Evolutionary conservation across 2,888 invertebrate species (phyloP), one percentile per base, ranked within the genome.

Genomic region (Zaprionus obscuricornis): DNA sequence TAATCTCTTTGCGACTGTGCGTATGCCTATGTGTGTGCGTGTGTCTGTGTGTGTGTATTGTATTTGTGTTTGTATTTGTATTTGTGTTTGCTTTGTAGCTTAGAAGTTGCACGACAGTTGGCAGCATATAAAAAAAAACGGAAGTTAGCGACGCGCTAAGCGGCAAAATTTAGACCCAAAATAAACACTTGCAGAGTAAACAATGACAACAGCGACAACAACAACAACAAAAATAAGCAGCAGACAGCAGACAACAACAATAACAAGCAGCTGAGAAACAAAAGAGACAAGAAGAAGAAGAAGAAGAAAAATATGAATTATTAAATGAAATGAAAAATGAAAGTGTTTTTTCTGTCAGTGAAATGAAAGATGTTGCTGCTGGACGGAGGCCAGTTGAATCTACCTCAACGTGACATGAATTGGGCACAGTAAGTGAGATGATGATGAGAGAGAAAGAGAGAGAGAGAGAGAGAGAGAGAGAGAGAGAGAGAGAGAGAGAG

Each of bases 261-360:
- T 43, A 66, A 40, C 60, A 43, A 60, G 57, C 47, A 36, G 66
- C 66, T 69, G 70, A 64, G 70, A 68, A 69, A 68, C 43, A 65
- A 66, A 31, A 60, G 62, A 56, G 60, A 47, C 59, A 49, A 58
- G 47, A 42, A 31, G 54, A 54, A 50, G 43, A 37, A 50, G 45
- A 47, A 46, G 40, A 65, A 56, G 57, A 57, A 47, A 72, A 58
- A 59, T 69, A 77, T 78, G 78, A 78, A 78, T 84, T 84, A 77
- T 83, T 77, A 76, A 77, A 81, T 81, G 60, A 77, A 74, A 78
- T 83, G 74, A 81, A 78, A 78, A 78, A 78, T 84, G 78, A 78
- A 78, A 78, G 78, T 84, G 84, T 76, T 83, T 84, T 71, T 55
- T 2, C 69, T 64, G 70, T 45, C 70, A 54, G 70, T 69, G 66